A percentile compares a stretch with the other conserved stretches of the same genome.
These are phyloP conservation scores for Felis catus DNA, from an alignment of 2,113 vertebrate genomes.

Conservation along the genomic window DNA sequence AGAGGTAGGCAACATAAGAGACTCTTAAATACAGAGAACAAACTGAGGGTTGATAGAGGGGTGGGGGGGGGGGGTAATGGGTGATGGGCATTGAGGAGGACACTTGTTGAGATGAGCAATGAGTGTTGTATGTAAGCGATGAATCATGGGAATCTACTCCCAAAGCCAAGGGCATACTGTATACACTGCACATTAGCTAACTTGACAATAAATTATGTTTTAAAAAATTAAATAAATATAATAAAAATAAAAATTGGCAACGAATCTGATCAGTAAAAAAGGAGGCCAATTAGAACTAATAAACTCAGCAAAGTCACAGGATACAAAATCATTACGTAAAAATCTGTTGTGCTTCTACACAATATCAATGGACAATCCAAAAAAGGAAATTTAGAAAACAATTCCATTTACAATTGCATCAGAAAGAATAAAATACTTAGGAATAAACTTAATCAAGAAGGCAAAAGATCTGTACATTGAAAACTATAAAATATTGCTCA, in stretches of 20 bases:
- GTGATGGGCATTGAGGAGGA: too few relatives aligned
- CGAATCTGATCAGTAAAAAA: background rate
- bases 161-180: too few relatives aligned
- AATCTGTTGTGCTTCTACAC: background rate
- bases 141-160: too few relatives aligned
- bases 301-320: background rate
- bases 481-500: background rate
- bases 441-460: background rate
- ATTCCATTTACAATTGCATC: background rate
- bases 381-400: background rate
- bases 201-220: too few relatives aligned
- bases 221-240: too few relatives aligned
- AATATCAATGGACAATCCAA: background rate
- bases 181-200: too few relatives aligned
- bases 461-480: background rate
- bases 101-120: too few relatives aligned
- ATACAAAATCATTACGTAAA: background rate
- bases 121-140: too few relatives aligned
- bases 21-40: too few relatives aligned
- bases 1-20: too few relatives aligned
- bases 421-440: background rate
- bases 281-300: background rate
- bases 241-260: background rate
- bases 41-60: too few relatives aligned
- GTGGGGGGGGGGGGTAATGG: too few relatives aligned